A percentile compares a stretch with the other conserved stretches of the same genome.
Conservation (phyloP, 2,888 invertebrate genomes). For the Caradrina clavipalpis region DNA sequence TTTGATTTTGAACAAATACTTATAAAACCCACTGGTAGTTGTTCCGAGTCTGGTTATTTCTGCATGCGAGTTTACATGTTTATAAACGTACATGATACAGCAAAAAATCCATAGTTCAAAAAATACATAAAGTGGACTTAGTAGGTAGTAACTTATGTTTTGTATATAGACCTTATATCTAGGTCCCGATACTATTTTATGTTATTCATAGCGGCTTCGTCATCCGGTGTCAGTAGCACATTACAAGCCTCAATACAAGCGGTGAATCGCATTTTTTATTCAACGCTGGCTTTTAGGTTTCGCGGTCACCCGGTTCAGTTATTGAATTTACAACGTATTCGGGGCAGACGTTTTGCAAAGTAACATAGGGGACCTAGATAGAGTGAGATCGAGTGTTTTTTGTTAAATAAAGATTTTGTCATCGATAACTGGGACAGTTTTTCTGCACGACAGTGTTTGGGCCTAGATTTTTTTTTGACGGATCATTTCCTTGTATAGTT, state of each 20-base stretch:
- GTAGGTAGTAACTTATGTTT: not conserved
- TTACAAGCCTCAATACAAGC: conserved; percentile 36
- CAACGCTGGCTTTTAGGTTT: conserved; percentile 58
- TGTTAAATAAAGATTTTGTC: conserved; percentile 48
- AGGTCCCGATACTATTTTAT: not conserved
- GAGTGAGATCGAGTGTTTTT: conserved; percentile 49
- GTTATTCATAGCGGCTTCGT: not conserved
- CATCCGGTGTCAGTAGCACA: conserved; percentile 28
- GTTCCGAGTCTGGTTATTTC: too few species aligned
- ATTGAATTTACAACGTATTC: conserved; percentile 63
- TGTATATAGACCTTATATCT: not conserved
- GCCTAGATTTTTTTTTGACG: conserved; percentile 31
- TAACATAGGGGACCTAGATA: conserved; percentile 39
- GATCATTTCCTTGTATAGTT: conserved; percentile 46
- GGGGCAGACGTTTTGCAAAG: conserved; percentile 38
- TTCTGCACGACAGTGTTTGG: conserved; percentile 35
- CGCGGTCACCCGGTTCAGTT: conserved; percentile 66
- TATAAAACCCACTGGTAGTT: too few species aligned
- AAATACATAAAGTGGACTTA: too few species aligned
- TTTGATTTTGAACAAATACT: too few species aligned
- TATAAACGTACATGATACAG: too few species aligned
- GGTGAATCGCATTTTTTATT: conserved; percentile 66
- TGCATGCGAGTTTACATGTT: too few species aligned
- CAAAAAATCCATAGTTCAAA: too few species aligned
- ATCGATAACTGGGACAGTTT: conserved; percentile 40